Evolutionary conservation across 2,113 vertebrate genomes (phyloP).

Genomic region (Silurus asotus): DNA sequence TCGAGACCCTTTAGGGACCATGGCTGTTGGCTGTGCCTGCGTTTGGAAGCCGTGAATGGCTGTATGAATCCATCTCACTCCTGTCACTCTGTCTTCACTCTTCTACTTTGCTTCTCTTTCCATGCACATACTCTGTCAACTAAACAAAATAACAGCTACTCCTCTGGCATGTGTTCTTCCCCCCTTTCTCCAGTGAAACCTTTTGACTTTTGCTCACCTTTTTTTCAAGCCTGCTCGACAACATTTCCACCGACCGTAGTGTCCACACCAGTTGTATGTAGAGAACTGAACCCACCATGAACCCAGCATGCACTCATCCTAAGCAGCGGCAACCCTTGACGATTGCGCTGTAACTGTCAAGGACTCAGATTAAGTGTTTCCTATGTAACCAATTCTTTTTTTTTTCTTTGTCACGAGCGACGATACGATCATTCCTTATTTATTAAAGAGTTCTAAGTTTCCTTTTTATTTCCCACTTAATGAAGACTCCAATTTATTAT

Average conservation of each 20-base stretch:
- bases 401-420: not conserved
- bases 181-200: constrained; percentile 49
- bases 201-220: constrained; percentile 79
- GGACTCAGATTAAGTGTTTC: constrained; percentile 9
- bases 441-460: constrained; percentile 22
- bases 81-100: constrained; percentile 78
- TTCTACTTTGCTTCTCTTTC: constrained; percentile 79
- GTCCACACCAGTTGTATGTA: constrained; percentile 68
- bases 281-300: constrained; percentile 77
- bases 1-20: constrained; percentile 76
- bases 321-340: constrained; percentile 4
- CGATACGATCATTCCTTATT: not conserved
- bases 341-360: not conserved
- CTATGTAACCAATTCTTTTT: not conserved
- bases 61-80: constrained; percentile 76
- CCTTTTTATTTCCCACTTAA: not conserved
- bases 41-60: constrained; percentile 88
- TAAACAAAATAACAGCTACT: constrained; percentile 73
- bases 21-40: constrained; percentile 94
- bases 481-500: not conserved
- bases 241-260: constrained; percentile 61
- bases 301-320: constrained; percentile 17
- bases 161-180: constrained; percentile 84
- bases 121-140: constrained; percentile 82
- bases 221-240: constrained; percentile 81